Evolutionary conservation across 2,797 vertebrate genomes (phyloP).

Genomic region (Tokudaia tokunoshimensis): DNA sequence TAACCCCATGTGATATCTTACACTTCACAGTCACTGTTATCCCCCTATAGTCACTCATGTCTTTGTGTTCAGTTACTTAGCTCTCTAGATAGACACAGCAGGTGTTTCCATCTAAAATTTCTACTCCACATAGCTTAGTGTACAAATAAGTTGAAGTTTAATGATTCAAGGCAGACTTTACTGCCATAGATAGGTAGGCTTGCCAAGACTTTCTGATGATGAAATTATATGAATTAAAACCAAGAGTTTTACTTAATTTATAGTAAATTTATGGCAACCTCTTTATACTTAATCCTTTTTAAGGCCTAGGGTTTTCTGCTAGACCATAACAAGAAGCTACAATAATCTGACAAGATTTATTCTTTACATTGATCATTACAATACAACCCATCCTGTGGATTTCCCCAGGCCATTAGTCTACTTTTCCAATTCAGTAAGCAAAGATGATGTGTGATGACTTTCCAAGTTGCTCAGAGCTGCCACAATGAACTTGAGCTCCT

Average conservation of each 20-base stretch:
- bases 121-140: neutral
- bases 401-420: slow-evolving; percentile 7
- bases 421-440: slow-evolving; percentile 71
- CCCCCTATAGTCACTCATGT: neutral
- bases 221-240: slow-evolving; percentile 20
- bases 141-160: slow-evolving; percentile 9
- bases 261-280: slow-evolving; percentile 33
- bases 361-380: slow-evolving; percentile 57
- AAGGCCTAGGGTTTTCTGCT: slow-evolving; percentile 44
- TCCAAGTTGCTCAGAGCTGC: slow-evolving; percentile 41
- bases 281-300: neutral
- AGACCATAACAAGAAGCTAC: slow-evolving; percentile 47
- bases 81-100: neutral
- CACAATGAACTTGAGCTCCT: neutral
- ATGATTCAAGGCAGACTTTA: neutral
- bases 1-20: neutral
- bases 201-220: slow-evolving; percentile 44
- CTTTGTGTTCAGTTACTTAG: neutral
- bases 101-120: neutral
- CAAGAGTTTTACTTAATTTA: slow-evolving; percentile 48
- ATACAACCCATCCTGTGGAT: slow-evolving; percentile 29
- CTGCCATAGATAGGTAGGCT: neutral
- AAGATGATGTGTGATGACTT: slow-evolving; percentile 60
- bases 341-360: slow-evolving; percentile 62
- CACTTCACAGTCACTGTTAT: neutral